Conservation (phyloP, 2,888 invertebrate species). For the Synergus itoensis region DNA sequence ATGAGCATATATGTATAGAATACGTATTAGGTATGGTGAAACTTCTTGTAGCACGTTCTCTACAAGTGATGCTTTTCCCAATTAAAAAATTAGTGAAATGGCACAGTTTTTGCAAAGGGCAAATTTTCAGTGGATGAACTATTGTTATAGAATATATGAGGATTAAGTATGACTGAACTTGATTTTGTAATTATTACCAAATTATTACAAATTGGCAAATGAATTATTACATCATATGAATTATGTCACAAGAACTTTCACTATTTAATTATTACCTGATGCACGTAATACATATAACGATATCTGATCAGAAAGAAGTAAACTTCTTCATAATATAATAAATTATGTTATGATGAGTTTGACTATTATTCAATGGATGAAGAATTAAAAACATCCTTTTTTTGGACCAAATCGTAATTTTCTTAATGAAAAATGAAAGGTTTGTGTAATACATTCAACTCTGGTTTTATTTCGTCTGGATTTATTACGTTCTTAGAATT, state of each 20-base stretch:
- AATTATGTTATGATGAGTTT: not conserved
- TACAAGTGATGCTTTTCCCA: not conserved
- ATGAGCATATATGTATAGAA: not conserved
- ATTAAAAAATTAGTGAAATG: constrained; percentile 3
- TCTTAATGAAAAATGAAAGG: not conserved
- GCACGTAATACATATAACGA: not conserved
- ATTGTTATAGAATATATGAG: not conserved
- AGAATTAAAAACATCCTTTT: not conserved
- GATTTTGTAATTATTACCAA: not conserved
- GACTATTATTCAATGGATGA: not conserved
- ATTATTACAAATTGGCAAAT: not conserved
- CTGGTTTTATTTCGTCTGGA: too few relatives aligned
- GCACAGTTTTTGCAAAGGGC: too few relatives aligned
- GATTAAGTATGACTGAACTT: not conserved
- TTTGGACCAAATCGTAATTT: not conserved
- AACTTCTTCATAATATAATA: not conserved
- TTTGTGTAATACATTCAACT: not conserved
- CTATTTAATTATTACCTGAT: not conserved
- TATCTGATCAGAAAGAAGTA: not conserved
- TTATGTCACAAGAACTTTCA: not conserved
- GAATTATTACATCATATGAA: not conserved
- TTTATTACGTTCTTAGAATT: too few relatives aligned
- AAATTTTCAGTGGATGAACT: not conserved
- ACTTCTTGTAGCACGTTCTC: not conserved
- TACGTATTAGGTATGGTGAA: not conserved